Evolutionary conservation across 2,888 invertebrate species (phyloP).

Genomic region (Ophioninae sp.): DNA sequence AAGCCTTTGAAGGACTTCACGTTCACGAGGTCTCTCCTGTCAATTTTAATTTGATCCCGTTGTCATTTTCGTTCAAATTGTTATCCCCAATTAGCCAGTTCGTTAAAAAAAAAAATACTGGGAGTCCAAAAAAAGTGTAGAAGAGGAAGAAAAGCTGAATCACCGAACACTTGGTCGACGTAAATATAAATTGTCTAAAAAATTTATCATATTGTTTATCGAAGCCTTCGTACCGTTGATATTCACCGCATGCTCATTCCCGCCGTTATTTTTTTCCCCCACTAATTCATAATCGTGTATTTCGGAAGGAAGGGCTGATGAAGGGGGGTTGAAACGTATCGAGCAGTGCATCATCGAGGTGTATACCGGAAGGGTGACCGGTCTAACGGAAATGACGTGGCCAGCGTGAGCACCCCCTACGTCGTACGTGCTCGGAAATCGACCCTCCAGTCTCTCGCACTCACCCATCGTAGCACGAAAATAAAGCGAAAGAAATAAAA

Average conservation of each 20-base stretch:
- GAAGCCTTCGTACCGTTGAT: background rate
- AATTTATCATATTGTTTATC: too few species aligned
- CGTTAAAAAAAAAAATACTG: too few species aligned
- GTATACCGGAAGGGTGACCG: constrained; percentile 66
- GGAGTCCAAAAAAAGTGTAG: too few species aligned
- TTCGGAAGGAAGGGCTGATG: constrained; percentile 19
- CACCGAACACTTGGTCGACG: too few species aligned
- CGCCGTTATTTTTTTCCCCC: background rate
- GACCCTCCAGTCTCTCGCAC: constrained; percentile 64
- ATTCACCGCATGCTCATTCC: background rate
- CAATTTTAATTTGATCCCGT: too few species aligned
- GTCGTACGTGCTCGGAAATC: constrained; percentile 72
- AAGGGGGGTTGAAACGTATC: constrained; percentile 52
- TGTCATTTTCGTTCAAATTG: too few species aligned
- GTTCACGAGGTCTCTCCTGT: too few species aligned
- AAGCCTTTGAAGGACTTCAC: too few species aligned
- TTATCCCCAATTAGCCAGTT: too few species aligned
- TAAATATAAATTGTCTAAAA: too few species aligned
- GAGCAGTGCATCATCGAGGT: constrained; percentile 51
- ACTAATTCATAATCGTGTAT: background rate
- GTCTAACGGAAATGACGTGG: constrained; percentile 77
- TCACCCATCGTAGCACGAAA: constrained; percentile 21
- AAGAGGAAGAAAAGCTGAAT: too few species aligned
- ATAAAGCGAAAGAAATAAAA: constrained; percentile 45
- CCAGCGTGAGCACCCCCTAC: constrained; percentile 69